phyloP scores from a whole-genome alignment of 1,140 invertebrate species.

The Drosophila persimilis region DNA sequence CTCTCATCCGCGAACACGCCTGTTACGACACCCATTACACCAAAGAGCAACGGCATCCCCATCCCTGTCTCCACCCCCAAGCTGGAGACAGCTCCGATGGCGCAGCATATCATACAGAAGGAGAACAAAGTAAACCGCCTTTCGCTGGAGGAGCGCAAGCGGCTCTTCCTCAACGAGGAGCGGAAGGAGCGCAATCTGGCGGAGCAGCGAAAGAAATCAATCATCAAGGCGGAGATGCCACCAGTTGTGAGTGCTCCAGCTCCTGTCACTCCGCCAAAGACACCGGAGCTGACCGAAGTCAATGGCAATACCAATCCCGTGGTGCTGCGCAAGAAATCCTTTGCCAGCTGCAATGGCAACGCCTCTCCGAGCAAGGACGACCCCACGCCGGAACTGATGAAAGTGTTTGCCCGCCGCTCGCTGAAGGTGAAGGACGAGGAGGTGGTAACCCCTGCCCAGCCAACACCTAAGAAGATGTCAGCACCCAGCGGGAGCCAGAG shows the following conservation, averaged over 20 bases:
- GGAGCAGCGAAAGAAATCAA: conserved; percentile 70
- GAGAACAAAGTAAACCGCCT: conserved; percentile 45
- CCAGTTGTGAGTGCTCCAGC: conserved; percentile 27
- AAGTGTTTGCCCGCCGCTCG: conserved; percentile 90
- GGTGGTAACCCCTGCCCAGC: conserved; percentile 81
- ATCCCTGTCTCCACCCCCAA: not conserved
- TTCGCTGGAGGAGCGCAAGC: conserved; percentile 73
- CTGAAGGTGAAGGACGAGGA: conserved; percentile 90
- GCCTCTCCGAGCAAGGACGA: conserved; percentile 83
- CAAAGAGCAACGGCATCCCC: conserved; percentile 26
- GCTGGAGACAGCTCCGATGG: conserved; percentile 2
- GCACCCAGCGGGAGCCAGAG: conserved; percentile 72
- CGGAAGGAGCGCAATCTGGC: conserved; percentile 36
- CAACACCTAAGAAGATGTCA: conserved; percentile 59
- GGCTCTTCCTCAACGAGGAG: conserved; percentile 72
- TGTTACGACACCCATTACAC: conserved; percentile 24
- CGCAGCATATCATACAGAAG: conserved; percentile 14
- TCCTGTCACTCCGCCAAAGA: conserved; percentile 24
- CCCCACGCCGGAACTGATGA: conserved; percentile 90
- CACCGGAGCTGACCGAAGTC: conserved; percentile 23
- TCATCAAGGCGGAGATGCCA: conserved; percentile 40
- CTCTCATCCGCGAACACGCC: conserved; percentile 27
- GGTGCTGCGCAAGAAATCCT: conserved; percentile 85
- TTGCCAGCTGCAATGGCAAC: conserved; percentile 53
- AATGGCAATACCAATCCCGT: conserved; percentile 62